Evolutionary conservation across 2,113 vertebrate genomes (phyloP).

Genomic region (Nothobranchius kuhntae): DNA sequence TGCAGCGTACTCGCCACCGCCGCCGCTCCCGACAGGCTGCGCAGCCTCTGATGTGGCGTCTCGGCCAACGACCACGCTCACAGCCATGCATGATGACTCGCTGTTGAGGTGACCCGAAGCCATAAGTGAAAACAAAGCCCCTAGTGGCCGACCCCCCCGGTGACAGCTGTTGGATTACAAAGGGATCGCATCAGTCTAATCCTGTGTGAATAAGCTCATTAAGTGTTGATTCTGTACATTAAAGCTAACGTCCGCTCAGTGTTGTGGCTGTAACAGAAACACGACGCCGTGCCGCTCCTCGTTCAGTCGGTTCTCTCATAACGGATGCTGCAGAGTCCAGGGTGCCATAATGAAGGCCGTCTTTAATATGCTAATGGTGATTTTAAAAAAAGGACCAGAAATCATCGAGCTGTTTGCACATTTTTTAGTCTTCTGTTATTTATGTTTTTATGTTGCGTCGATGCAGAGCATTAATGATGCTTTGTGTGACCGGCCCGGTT

Average conservation of each 20-base stretch:
- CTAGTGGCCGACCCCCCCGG: slow-evolving; percentile 10
- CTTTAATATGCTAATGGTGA: neutral
- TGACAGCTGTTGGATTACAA: slow-evolving; percentile 25
- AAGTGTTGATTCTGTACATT: slow-evolving; percentile 38
- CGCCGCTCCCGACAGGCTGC: slow-evolving; percentile 14
- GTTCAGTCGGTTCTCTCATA: no score
- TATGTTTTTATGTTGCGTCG: slow-evolving; percentile 42
- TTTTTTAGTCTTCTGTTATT: slow-evolving; percentile 36
- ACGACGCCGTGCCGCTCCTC: neutral
- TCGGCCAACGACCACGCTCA: slow-evolving; percentile 22
- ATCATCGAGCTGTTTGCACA: slow-evolving; percentile 55
- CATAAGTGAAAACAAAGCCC: slow-evolving; percentile 55
- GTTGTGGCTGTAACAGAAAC: slow-evolving; percentile 37
- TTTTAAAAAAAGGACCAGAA: neutral
- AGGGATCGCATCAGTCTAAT: slow-evolving; percentile 16
- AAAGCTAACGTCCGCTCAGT: slow-evolving; percentile 2
- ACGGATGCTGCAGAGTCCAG: no score
- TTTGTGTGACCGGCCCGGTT: slow-evolving; percentile 40
- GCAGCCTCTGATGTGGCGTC: slow-evolving; percentile 56
- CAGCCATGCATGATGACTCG: slow-evolving; percentile 69
- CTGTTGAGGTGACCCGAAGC: slow-evolving; percentile 64
- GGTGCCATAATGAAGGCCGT: slow-evolving; percentile 34
- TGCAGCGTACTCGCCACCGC: slow-evolving; percentile 11
- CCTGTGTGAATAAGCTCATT: slow-evolving; percentile 38
- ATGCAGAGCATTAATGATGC: slow-evolving; percentile 12